These are phyloP conservation scores for Anguilla rostrata DNA, from an alignment of 2,113 vertebrate species.

Conservation along the genomic window DNA sequence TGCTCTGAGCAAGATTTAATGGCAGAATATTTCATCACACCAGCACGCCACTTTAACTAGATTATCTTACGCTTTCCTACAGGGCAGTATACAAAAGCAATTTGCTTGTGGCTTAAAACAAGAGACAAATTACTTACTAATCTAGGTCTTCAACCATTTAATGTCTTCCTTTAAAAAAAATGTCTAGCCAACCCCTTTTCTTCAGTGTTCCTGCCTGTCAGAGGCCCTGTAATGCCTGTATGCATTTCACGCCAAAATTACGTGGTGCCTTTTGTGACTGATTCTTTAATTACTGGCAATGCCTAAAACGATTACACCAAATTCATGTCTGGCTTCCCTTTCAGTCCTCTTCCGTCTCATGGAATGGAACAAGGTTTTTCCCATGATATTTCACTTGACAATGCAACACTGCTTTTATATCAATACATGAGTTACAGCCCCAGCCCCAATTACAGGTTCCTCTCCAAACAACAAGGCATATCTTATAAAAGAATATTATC, in stretches of 20 bases:
- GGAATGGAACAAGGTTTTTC: constrained; percentile 14
- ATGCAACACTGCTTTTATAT: constrained; percentile 12
- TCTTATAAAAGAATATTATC: neutral
- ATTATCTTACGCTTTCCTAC: constrained; percentile 49
- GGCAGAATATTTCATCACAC: constrained; percentile 51
- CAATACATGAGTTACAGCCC: neutral
- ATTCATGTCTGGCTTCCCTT: constrained; percentile 42
- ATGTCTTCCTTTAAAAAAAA: constrained; percentile 43
- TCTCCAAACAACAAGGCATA: neutral
- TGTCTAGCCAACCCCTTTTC: constrained; percentile 35
- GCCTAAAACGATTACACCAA: constrained; percentile 52
- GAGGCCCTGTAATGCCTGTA: constrained; percentile 35
- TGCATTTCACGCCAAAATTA: constrained; percentile 43
- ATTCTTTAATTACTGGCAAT: constrained; percentile 46
- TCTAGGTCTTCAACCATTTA: constrained; percentile 54
- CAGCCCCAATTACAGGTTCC: neutral
- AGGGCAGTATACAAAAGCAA: constrained; percentile 51
- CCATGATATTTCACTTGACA: constrained; percentile 11
- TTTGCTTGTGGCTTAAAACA: constrained; percentile 49
- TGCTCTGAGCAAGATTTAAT: constrained; percentile 50
- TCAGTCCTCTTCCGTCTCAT: constrained; percentile 9
- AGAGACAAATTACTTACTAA: constrained; percentile 53
- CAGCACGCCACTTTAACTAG: constrained; percentile 48
- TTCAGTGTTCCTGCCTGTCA: constrained; percentile 40
- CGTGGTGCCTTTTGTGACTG: constrained; percentile 33